A percentile compares a stretch with the other conserved stretches of the same genome.
These are phyloP conservation scores for Lonchura striata DNA, from an alignment of 2,113 vertebrate genomes.

Conservation along the genomic window DNA sequence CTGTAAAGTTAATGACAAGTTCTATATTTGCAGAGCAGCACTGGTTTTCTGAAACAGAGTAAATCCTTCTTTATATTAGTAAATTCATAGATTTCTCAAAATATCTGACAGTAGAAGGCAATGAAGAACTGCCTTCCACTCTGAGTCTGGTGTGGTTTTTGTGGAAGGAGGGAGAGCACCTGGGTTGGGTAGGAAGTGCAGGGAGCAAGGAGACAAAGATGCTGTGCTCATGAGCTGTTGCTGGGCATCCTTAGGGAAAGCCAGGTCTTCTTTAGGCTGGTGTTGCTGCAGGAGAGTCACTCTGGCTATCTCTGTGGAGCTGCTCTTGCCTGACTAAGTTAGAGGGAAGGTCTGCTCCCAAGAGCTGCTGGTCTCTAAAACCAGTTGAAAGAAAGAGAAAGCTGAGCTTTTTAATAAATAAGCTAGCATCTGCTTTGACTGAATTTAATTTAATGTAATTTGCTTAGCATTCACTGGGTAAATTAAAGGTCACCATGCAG, in stretches of 20 bases:
- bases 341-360: neutral
- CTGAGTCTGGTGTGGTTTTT: fast-evolving
- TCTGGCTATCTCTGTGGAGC: neutral
- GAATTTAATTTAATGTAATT: conserved; percentile 56
- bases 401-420: conserved; percentile 51
- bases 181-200: neutral
- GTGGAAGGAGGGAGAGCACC: neutral
- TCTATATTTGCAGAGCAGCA: neutral
- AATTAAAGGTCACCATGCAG: conserved; percentile 20
- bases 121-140: neutral
- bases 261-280: neutral
- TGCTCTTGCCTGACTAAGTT: neutral
- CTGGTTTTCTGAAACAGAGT: neutral
- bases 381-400: conserved; percentile 9
- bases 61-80: neutral
- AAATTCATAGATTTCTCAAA: neutral
- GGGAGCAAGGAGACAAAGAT: neutral
- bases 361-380: conserved; percentile 3
- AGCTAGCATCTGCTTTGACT: conserved; percentile 36
- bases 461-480: conserved; percentile 39
- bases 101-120: neutral
- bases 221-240: neutral
- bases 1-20: conserved; percentile 5
- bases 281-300: neutral
- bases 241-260: neutral